Evolutionary conservation across 2,888 invertebrate genomes (phyloP).

Genomic region (Cryptocheilus praepositus): DNA sequence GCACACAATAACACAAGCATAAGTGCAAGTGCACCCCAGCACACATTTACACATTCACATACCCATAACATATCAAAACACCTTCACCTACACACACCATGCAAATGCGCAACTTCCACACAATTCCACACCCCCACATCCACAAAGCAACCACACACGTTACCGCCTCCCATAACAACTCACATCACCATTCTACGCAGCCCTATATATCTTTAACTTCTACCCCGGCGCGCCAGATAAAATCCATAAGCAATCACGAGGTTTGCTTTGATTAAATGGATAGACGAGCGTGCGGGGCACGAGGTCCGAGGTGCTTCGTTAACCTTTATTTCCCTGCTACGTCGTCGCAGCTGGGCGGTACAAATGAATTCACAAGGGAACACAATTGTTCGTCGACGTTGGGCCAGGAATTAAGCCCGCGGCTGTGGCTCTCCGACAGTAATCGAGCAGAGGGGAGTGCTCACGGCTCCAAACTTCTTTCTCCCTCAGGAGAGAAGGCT

Average conservation of each 20-base stretch:
- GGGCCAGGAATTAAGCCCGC: slow-evolving; percentile 8
- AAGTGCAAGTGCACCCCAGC: too few species aligned
- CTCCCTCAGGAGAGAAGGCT: slow-evolving; percentile 1
- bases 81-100: too few species aligned
- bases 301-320: not conserved
- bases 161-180: too few species aligned
- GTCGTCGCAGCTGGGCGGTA: slow-evolving; percentile 11
- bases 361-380: slow-evolving; percentile 10
- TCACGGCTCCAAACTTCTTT: slow-evolving; percentile 1
- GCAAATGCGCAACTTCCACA: too few species aligned
- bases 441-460: slow-evolving; percentile 9
- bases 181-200: too few species aligned
- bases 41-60: too few species aligned
- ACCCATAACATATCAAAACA: too few species aligned
- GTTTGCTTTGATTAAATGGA: slow-evolving; percentile 1
- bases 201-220: not conserved
- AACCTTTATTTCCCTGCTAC: not conserved
- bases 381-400: slow-evolving; percentile 8
- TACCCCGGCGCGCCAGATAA: not conserved
- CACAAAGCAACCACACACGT: too few species aligned
- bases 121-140: too few species aligned
- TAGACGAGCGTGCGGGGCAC: too few species aligned
- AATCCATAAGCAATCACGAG: slow-evolving; percentile 10
- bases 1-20: too few species aligned
- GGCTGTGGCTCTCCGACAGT: slow-evolving; percentile 5